These are phyloP conservation scores for Sinodicranocentrus sp. DNA, from an alignment of 2,888 invertebrate species.

Conservation along the genomic window DNA sequence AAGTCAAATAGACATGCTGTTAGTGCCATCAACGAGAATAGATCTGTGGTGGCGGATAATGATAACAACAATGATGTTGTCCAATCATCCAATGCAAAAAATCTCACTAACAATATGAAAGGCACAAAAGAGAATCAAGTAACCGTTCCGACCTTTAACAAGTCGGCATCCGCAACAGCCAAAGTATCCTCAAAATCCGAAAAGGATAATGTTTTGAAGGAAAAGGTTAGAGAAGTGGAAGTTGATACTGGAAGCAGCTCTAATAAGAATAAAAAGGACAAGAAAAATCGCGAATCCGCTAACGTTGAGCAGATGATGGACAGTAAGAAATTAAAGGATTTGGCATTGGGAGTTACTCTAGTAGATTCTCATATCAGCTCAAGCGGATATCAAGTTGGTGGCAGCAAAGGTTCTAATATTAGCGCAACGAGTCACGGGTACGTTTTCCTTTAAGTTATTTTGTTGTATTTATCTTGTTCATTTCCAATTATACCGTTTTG, in stretches of 20 bases:
- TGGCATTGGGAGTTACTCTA: constrained; percentile 25
- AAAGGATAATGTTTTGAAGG: constrained; percentile 56
- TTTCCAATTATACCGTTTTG: no score
- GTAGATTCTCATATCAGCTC: constrained; percentile 18
- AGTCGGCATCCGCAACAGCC: neutral
- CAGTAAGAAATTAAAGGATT: constrained; percentile 24
- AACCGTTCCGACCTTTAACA: neutral
- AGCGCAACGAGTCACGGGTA: constrained; percentile 66
- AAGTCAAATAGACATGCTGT: constrained; percentile 47
- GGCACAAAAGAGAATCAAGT: constrained; percentile 74
- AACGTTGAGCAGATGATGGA: constrained; percentile 16
- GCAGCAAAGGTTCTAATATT: constrained; percentile 5
- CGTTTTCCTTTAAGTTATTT: neutral
- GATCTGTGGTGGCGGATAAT: constrained; percentile 1
- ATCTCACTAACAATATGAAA: constrained; percentile 72
- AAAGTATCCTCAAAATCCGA: constrained; percentile 32
- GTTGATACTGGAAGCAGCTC: constrained; percentile 39
- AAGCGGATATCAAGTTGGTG: neutral
- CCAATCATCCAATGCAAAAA: constrained; percentile 2
- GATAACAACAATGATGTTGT: constrained; percentile 56
- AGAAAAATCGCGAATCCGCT: constrained; percentile 47
- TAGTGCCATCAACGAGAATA: neutral
- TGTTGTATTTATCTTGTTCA: neutral
- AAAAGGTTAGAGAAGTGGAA: constrained; percentile 46
- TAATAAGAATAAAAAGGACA: constrained; percentile 64